Evolutionary conservation across 2,113 vertebrate genomes (phyloP).

Genomic region (Zosterops pallidus): DNA sequence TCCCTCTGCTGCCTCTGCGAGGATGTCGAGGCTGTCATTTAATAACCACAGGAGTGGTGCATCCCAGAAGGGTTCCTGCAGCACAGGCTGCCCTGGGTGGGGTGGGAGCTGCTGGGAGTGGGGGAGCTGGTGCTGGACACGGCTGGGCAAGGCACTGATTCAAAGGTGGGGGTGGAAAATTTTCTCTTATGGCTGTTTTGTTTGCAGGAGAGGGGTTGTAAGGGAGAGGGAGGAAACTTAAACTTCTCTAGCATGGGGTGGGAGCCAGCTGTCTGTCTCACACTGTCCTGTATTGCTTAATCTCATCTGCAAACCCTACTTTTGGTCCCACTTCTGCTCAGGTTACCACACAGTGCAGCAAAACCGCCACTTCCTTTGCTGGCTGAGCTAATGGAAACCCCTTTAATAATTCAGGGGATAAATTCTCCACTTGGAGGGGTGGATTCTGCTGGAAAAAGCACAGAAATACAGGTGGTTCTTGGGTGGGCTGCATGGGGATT

Average conservation of each 20-base stretch:
- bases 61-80: neutral
- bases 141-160: neutral
- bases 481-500: neutral
- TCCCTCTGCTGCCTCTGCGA: neutral
- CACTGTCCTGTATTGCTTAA: neutral
- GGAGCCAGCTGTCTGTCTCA: neutral
- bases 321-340: neutral
- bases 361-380: fast-evolving
- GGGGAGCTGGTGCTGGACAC: neutral
- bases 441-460: neutral
- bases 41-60: fast-evolving
- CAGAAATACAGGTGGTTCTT: neutral
- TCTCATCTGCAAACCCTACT: neutral
- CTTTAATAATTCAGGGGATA: constrained; percentile 46
- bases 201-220: neutral
- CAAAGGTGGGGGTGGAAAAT: neutral
- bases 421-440: neutral
- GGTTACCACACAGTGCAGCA: neutral
- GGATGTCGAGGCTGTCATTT: neutral
- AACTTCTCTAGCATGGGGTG: neutral
- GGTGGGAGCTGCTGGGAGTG: neutral
- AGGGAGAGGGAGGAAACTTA: neutral
- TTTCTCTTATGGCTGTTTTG: neutral
- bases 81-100: neutral
- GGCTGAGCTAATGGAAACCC: neutral